These are phyloP conservation scores for Cebus imitator DNA, from an alignment of 2,113 vertebrate genomes.

Conservation along the genomic window DNA sequence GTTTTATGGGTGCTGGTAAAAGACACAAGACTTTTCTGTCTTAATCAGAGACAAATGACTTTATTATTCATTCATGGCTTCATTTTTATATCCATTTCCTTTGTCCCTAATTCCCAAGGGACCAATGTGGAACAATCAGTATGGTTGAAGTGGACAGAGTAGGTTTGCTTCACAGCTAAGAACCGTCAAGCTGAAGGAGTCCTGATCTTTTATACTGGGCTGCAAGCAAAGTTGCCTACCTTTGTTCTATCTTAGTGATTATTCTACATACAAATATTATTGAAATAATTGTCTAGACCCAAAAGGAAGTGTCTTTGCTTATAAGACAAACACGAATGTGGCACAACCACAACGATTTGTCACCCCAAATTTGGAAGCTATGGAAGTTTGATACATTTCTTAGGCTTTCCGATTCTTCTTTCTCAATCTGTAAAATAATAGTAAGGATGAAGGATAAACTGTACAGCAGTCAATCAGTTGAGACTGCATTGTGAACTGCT, in stretches of 20 bases:
- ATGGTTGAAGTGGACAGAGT: too few species aligned
- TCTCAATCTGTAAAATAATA: conserved; percentile 22
- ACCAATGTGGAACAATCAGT: not conserved
- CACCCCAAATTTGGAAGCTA: not conserved
- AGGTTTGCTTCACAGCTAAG: not conserved
- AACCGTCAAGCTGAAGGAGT: not conserved
- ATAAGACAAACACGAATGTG: not conserved
- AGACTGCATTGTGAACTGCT: not conserved
- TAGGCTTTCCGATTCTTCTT: not conserved
- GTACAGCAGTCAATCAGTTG: not conserved
- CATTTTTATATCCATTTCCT: not conserved
- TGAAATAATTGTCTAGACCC: not conserved
- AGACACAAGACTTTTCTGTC: not conserved
- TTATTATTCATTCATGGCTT: not conserved
- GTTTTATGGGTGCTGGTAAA: not conserved
- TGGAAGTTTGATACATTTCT: not conserved
- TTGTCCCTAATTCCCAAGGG: not conserved
- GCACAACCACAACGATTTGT: not conserved
- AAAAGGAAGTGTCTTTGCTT: not conserved
- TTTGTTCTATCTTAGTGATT: not conserved
- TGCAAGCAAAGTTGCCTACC: not conserved
- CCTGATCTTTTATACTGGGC: not conserved
- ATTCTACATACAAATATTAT: not conserved
- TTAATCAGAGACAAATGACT: not conserved
- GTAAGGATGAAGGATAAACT: not conserved